Evolutionary conservation across 37 sponge, comb jelly and placozoan genomes (phyloP).

Genomic region (Mnemiopsis leidyi): DNA sequence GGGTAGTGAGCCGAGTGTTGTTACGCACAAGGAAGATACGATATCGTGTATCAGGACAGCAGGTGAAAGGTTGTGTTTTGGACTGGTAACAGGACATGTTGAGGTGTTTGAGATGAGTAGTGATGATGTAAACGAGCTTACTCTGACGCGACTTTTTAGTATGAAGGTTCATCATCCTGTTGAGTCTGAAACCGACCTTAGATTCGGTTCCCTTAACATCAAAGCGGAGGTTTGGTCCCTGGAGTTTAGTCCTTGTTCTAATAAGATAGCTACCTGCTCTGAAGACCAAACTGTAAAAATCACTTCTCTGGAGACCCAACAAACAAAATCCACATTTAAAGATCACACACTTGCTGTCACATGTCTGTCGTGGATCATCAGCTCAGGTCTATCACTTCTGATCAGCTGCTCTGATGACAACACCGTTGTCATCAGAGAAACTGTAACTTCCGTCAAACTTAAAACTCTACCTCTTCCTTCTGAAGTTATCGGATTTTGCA

Average conservation of each 20-base stretch:
- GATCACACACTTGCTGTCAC: slow-evolving; percentile 64
- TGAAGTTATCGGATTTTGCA: neutral
- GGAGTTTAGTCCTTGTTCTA: neutral
- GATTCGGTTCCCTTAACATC: slow-evolving; percentile 32
- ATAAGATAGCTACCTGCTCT: slow-evolving; percentile 22
- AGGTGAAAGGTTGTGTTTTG: neutral
- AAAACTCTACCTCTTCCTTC: neutral
- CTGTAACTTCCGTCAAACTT: neutral
- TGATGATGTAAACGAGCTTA: neutral
- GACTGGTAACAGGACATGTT: slow-evolving; percentile 6
- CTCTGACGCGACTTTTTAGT: neutral
- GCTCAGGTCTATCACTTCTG: neutral
- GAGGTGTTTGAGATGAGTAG: neutral
- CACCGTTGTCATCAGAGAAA: slow-evolving; percentile 24
- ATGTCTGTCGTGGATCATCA: neutral
- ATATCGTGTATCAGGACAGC: slow-evolving; percentile 1
- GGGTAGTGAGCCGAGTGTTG: neutral
- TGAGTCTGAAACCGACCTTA: neutral
- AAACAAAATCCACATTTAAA: slow-evolving; percentile 6
- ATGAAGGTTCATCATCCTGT: slow-evolving; percentile 1
- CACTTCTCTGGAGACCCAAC: slow-evolving; percentile 5
- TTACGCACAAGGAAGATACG: neutral
- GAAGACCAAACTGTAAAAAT: slow-evolving; percentile 54
- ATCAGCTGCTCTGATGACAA: slow-evolving; percentile 59
- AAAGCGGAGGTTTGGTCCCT: slow-evolving; percentile 59